phyloP scores from a whole-genome alignment of 2,888 invertebrate species.

The Esperia sulphurella region DNA sequence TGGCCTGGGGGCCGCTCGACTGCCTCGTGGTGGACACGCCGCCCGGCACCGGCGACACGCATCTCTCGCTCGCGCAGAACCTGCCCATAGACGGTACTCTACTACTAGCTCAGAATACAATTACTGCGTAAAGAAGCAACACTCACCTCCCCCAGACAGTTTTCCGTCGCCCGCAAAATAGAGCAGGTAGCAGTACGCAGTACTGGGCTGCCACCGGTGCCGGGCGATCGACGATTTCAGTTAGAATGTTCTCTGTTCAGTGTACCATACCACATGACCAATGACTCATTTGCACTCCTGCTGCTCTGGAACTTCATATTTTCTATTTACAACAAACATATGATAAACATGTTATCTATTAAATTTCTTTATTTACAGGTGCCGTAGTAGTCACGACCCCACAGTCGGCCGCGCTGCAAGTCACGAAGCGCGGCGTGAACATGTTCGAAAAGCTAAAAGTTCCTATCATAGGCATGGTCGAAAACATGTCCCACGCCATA shows the following conservation, averaged over 20 bases:
- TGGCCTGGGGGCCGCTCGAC: slow-evolving; percentile 94
- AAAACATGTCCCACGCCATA: slow-evolving; percentile 91
- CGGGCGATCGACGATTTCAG: too few relatives aligned
- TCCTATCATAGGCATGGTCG: slow-evolving; percentile 91
- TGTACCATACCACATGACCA: too few relatives aligned
- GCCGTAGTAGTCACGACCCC: slow-evolving; percentile 96
- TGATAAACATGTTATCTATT: too few relatives aligned
- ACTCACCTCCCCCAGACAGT: too few relatives aligned
- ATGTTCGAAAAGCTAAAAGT: slow-evolving; percentile 93
- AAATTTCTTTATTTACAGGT: slow-evolving; percentile 63
- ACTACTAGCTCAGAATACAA: too few relatives aligned
- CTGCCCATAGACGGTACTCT: slow-evolving; percentile 86
- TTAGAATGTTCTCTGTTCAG: too few relatives aligned
- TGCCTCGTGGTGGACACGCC: slow-evolving; percentile 96
- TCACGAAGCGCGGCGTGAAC: slow-evolving; percentile 89
- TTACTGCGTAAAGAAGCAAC: not conserved
- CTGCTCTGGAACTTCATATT: too few relatives aligned
- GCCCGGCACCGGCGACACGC: slow-evolving; percentile 97
- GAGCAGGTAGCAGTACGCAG: too few relatives aligned
- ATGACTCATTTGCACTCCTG: too few relatives aligned
- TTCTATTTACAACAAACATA: too few relatives aligned
- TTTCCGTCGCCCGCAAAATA: too few relatives aligned
- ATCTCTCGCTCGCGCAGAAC: slow-evolving; percentile 93
- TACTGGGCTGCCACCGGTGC: not conserved
- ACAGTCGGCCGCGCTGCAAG: slow-evolving; percentile 91